A percentile compares a stretch with the other conserved stretches of the same genome.
These are phyloP conservation scores for Dryoscopus gambensis DNA, from an alignment of 2,113 vertebrate genomes.

Conservation along the genomic window DNA sequence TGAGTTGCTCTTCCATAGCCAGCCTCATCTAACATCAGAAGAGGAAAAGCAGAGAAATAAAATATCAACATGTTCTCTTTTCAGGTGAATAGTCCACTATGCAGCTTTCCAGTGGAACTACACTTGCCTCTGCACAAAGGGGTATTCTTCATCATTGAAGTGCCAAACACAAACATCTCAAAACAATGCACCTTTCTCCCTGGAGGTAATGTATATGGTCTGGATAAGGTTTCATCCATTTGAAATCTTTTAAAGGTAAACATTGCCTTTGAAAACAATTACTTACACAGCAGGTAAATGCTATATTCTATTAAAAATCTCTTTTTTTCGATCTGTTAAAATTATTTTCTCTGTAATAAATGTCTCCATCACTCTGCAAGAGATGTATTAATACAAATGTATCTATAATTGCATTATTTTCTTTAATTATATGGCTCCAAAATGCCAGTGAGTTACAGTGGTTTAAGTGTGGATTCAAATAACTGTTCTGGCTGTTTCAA, in stretches of 20 bases:
- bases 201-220: conserved; percentile 12
- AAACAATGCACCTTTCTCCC: neutral
- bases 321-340: neutral
- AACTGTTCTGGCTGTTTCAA: neutral
- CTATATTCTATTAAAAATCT: neutral
- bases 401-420: neutral
- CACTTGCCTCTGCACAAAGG: neutral
- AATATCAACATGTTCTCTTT: neutral
- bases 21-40: neutral
- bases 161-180: neutral
- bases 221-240: neutral
- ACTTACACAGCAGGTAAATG: neutral
- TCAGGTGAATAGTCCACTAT: neutral
- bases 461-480: neutral
- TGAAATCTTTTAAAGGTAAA: neutral
- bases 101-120: neutral
- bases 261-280: neutral
- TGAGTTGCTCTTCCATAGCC: neutral
- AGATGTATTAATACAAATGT: neutral
- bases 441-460: neutral
- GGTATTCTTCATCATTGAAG: neutral
- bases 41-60: neutral
- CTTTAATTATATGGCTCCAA: neutral
- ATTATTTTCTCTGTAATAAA: neutral
- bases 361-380: neutral